phyloP scores from a whole-genome alignment of 1,140 invertebrate genomes.

The Argopecten irradians region DNA sequence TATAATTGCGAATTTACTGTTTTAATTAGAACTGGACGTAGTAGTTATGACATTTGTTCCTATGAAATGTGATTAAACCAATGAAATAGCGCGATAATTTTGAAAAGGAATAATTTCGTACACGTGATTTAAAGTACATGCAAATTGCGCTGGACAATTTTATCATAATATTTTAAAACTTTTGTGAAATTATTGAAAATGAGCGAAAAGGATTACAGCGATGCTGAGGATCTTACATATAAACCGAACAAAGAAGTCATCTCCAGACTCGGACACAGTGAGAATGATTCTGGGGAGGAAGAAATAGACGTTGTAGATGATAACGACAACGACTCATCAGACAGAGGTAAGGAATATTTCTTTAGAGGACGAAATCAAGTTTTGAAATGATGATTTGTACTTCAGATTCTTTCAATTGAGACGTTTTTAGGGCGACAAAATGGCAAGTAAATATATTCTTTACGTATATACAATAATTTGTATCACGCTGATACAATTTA shows the following conservation, averaged over 20 bases:
- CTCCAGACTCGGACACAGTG: neutral
- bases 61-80: too few relatives aligned
- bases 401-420: too few relatives aligned
- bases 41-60: too few relatives aligned
- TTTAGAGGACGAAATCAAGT: neutral
- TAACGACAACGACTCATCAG: slow-evolving; percentile 32
- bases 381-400: too few relatives aligned
- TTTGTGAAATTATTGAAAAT: neutral
- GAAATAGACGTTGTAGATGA: slow-evolving; percentile 53
- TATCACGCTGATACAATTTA: too few relatives aligned
- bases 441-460: too few relatives aligned
- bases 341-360: neutral
- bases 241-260: neutral
- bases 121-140: neutral
- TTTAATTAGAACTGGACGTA: too few relatives aligned
- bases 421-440: too few relatives aligned
- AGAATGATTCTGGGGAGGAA: slow-evolving; percentile 31
- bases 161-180: neutral
- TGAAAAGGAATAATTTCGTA: too few relatives aligned
- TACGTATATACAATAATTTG: too few relatives aligned
- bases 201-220: neutral
- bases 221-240: neutral
- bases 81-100: too few relatives aligned
- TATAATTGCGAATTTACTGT: too few relatives aligned
- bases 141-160: neutral